phyloP scores from a whole-genome alignment of 2,113 vertebrate genomes.

The Oreochromis tanganicae region DNA sequence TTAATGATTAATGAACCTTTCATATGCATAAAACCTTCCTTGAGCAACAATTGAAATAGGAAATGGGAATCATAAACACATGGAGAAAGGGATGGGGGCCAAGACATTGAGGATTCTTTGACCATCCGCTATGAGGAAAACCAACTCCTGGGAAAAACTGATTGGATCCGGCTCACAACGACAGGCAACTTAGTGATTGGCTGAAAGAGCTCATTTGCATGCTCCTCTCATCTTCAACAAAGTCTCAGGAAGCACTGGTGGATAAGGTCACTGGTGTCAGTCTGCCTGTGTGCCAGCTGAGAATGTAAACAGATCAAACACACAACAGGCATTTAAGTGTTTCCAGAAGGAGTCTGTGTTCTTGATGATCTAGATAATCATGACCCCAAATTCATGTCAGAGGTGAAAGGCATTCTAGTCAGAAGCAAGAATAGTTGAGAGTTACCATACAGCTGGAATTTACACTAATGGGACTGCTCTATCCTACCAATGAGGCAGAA shows the following conservation, averaged over 20 bases:
- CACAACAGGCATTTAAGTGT: neutral
- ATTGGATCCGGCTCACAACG: constrained; percentile 24
- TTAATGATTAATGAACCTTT: constrained; percentile 9
- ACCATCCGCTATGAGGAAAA: constrained; percentile 6
- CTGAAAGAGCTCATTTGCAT: constrained; percentile 57
- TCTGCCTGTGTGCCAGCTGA: constrained; percentile 24
- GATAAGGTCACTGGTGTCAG: constrained; percentile 61
- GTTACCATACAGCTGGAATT: neutral
- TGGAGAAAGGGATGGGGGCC: neutral
- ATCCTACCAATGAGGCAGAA: neutral
- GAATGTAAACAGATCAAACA: constrained; percentile 50
- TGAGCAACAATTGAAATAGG: neutral
- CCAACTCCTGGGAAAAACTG: constrained; percentile 27
- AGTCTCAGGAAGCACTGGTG: constrained; percentile 42
- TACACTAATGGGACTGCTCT: neutral
- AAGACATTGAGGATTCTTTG: neutral
- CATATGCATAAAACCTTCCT: neutral
- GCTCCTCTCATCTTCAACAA: constrained; percentile 38
- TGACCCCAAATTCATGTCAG: constrained; percentile 2
- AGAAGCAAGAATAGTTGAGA: neutral
- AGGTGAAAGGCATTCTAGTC: neutral
- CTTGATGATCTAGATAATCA: neutral
- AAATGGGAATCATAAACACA: neutral
- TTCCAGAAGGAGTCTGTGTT: neutral
- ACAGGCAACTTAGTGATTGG: constrained; percentile 36